These are phyloP conservation scores for Phaenicophaeus curvirostris DNA, from an alignment of 2,797 vertebrate genomes.

Conservation along the genomic window DNA sequence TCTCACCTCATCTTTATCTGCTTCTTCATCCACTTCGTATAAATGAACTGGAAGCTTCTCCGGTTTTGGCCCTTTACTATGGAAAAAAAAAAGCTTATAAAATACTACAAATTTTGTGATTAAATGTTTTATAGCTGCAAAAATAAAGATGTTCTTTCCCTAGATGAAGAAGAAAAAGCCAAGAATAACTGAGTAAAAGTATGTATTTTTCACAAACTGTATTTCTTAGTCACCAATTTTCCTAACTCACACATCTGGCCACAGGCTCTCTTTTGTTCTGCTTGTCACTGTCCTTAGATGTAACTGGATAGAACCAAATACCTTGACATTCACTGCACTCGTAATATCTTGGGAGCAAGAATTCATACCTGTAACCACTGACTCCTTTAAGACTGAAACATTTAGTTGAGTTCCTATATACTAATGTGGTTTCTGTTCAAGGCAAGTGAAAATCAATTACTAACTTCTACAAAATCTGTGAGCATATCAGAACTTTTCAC, in stretches of 20 bases:
- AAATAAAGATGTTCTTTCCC: background rate
- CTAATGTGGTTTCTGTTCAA: background rate
- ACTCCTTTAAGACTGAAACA: background rate
- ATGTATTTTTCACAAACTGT: background rate
- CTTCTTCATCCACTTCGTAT: slow-evolving; percentile 98
- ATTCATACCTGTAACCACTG: background rate
- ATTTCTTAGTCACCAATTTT: background rate
- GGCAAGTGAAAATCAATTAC: background rate
- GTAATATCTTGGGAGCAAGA: background rate
- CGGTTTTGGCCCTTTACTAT: slow-evolving; percentile 87
- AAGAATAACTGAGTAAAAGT: background rate
- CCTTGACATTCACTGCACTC: background rate
- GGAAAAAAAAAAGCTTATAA: slow-evolving; percentile 55
- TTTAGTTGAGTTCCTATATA: background rate
- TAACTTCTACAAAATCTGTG: background rate
- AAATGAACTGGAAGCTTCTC: slow-evolving; percentile 93
- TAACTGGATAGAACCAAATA: background rate
- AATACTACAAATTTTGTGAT: background rate
- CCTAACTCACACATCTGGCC: background rate
- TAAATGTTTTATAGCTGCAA: background rate
- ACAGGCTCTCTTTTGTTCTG: background rate
- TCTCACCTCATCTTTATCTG: slow-evolving; percentile 94
- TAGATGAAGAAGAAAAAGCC: background rate
- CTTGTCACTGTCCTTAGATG: background rate
- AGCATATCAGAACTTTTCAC: background rate